Percentiles rank a stretch among this genome's conserved stretches.
Conservation (phyloP, 2,113 vertebrate genomes). For the Ameiurus melas region DNA sequence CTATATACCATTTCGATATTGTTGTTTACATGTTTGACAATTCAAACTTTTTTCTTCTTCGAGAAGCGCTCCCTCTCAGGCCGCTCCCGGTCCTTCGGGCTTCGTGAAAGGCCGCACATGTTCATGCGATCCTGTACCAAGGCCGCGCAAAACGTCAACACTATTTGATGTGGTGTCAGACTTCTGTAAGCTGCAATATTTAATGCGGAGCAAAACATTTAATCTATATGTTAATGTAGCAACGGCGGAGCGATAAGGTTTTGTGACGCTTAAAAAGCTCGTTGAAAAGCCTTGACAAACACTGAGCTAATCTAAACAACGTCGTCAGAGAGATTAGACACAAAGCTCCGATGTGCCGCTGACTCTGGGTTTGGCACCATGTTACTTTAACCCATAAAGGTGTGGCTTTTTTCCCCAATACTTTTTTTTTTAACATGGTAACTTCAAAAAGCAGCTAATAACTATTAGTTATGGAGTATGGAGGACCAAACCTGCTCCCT, state of each 20-base stretch:
- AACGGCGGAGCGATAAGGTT: not conserved
- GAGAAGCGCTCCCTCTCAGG: not conserved
- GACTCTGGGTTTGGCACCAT: slow-evolving; percentile 2
- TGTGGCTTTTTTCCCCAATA: not conserved
- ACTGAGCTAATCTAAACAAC: slow-evolving; percentile 28
- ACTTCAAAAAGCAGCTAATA: not conserved
- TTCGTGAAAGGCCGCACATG: not conserved
- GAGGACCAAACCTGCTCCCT: too few relatives aligned
- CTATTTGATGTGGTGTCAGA: not conserved
- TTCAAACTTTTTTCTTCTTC: not conserved
- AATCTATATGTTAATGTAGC: slow-evolving; percentile 51
- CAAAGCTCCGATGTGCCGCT: not conserved
- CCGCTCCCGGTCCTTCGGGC: not conserved
- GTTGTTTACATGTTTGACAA: not conserved
- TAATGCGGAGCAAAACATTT: slow-evolving; percentile 39
- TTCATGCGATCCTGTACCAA: not conserved
- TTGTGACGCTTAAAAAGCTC: not conserved
- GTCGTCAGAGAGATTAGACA: not conserved
- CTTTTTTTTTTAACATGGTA: not conserved
- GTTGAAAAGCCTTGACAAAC: not conserved
- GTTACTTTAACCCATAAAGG: not conserved
- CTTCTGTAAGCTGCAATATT: not conserved
- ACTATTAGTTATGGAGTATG: not conserved
- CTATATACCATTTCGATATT: slow-evolving; percentile 1
- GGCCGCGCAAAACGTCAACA: not conserved